Conservation (phyloP, 2,797 vertebrate genomes). For the Enteromius paludinosus region DNA sequence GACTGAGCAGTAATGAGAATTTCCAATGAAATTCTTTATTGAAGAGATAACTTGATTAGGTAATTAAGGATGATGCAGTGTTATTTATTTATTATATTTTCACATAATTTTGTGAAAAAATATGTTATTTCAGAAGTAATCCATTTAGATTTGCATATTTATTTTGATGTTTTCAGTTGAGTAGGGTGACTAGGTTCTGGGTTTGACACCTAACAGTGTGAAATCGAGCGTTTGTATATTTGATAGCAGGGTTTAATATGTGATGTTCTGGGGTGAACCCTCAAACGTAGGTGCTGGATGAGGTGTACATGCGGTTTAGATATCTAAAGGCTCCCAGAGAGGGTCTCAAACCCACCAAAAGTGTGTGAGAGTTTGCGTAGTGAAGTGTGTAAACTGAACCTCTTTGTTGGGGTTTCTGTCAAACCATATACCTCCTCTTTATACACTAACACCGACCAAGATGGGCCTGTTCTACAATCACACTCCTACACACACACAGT, state of each 20-base stretch:
- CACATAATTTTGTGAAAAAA: too few relatives aligned
- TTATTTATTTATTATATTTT: neutral
- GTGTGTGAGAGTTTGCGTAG: neutral
- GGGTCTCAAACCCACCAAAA: conserved; percentile 29
- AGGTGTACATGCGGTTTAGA: conserved; percentile 6
- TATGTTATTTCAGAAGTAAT: neutral
- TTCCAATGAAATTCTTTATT: neutral
- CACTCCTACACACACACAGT: neutral
- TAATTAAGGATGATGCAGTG: neutral
- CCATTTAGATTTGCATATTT: neutral
- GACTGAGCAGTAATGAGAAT: neutral
- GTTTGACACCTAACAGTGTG: conserved; percentile 7
- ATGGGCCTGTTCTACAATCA: neutral
- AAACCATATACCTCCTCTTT: conserved; percentile 9
- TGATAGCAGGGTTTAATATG: neutral
- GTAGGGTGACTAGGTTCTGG: too few relatives aligned
- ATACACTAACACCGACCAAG: neutral
- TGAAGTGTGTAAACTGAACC: conserved; percentile 14
- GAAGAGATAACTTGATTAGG: neutral
- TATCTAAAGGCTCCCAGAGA: conserved; percentile 4
- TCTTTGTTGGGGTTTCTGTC: conserved; percentile 34
- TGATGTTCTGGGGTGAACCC: neutral
- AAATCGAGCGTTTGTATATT: neutral
- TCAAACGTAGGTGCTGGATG: conserved; percentile 13
- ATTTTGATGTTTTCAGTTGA: neutral